phyloP scores from a whole-genome alignment of 2,113 vertebrate species.

The Platanista minor region DNA sequence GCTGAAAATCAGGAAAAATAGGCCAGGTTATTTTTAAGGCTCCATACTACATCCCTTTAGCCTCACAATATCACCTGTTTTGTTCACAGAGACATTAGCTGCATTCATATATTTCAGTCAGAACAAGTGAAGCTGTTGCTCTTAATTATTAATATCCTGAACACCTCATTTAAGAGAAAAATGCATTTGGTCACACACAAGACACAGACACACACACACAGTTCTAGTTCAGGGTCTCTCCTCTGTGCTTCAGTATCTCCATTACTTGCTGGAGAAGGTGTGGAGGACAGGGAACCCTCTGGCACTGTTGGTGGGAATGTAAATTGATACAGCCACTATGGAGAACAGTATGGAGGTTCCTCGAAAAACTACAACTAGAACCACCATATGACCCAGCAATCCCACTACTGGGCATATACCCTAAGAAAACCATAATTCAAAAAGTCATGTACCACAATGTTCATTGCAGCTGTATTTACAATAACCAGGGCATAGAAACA shows the following conservation, averaged over 20 bases:
- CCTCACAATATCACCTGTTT: neutral
- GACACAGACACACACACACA: neutral
- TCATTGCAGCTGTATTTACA: too few relatives aligned
- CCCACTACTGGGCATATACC: too few relatives aligned
- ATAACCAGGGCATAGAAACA: too few relatives aligned
- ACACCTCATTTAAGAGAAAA: conserved; percentile 14
- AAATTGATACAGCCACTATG: too few relatives aligned
- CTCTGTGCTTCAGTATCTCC: neutral
- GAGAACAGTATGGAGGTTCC: too few relatives aligned
- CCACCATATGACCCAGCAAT: fast-evolving
- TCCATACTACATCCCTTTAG: neutral
- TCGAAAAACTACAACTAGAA: too few relatives aligned
- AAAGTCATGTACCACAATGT: too few relatives aligned
- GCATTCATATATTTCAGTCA: neutral
- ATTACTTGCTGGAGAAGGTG: neutral
- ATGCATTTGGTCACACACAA: neutral
- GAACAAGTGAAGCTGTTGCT: neutral
- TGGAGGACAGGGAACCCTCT: too few relatives aligned
- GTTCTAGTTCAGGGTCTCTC: neutral
- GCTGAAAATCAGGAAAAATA: neutral
- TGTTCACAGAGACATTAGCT: neutral
- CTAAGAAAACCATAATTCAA: too few relatives aligned
- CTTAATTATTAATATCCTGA: neutral
- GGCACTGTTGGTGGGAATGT: too few relatives aligned
- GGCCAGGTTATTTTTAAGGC: neutral